Evolutionary conservation across 2,797 vertebrate species (phyloP).

Genomic region (Alauda arvensis): DNA sequence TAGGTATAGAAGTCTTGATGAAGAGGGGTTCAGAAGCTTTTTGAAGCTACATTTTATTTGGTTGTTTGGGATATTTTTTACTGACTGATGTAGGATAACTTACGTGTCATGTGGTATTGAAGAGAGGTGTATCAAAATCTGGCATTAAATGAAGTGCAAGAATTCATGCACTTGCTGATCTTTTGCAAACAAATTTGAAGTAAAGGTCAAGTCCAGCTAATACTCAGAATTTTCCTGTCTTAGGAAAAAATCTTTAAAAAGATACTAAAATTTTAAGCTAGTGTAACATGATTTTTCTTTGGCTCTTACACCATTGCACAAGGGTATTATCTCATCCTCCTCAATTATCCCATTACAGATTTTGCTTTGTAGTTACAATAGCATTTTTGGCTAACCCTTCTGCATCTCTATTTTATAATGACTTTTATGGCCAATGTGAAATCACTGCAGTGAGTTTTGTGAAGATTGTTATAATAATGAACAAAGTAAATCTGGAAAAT

Average conservation of each 20-base stretch:
- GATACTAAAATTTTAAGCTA: not conserved
- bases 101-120: not conserved
- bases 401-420: not conserved
- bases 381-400: not conserved
- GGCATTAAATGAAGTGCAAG: not conserved
- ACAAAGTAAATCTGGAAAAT: not conserved
- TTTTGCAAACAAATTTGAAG: not conserved
- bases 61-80: not conserved
- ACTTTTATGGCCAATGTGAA: not conserved
- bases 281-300: not conserved
- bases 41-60: not conserved
- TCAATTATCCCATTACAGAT: not conserved
- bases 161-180: not conserved
- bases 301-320: not conserved
- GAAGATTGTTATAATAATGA: not conserved
- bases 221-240: not conserved
- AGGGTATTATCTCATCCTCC: not conserved
- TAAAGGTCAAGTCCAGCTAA: not conserved
- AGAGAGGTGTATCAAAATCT: not conserved
- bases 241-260: not conserved
- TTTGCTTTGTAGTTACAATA: not conserved
- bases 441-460: not conserved
- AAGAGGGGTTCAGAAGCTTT: not conserved
- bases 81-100: not conserved
- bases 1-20: not conserved